Evolutionary conservation across 1,140 invertebrate genomes (phyloP).

Genomic region (Bombus waltoni): DNA sequence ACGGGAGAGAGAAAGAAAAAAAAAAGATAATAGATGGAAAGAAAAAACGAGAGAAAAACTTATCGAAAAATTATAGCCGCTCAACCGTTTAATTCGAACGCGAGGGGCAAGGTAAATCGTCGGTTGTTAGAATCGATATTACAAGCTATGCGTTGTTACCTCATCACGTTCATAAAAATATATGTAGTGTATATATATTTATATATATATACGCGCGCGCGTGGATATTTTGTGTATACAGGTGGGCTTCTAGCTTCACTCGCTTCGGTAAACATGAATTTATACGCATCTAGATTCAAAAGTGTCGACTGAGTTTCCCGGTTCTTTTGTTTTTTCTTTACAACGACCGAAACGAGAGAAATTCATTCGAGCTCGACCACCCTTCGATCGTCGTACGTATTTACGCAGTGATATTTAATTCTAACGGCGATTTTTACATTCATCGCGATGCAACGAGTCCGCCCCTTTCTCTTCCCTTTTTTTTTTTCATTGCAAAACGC

Average conservation of each 20-base stretch:
- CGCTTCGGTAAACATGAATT: conserved; percentile 66
- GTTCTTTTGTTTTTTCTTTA: conserved; percentile 62
- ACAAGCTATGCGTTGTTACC: conserved; percentile 80
- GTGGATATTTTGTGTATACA: conserved; percentile 71
- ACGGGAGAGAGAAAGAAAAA: conserved; percentile 23
- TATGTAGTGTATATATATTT: conserved; percentile 59
- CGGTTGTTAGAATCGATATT: conserved; percentile 73
- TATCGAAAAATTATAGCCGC: conserved; percentile 57
- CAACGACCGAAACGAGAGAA: conserved; percentile 65
- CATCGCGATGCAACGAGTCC: conserved; percentile 10
- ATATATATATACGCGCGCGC: conserved; percentile 47
- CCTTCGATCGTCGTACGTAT: conserved; percentile 58
- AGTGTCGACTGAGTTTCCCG: conserved; percentile 34
- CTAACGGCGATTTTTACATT: conserved; percentile 58
- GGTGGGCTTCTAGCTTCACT: conserved; percentile 71
- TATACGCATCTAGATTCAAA: conserved; percentile 45
- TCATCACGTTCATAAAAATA: conserved; percentile 83
- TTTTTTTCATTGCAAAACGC: conserved; percentile 18
- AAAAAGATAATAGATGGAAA: conserved; percentile 23
- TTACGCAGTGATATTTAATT: conserved; percentile 51
- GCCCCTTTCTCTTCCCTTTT: neutral
- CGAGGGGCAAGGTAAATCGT: conserved; percentile 67
- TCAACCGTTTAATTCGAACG: conserved; percentile 69
- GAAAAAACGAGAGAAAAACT: conserved; percentile 54
- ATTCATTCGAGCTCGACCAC: conserved; percentile 54